These are phyloP conservation scores for Vespertilio murinus DNA, from an alignment of 2,797 vertebrate species.

Conservation along the genomic window DNA sequence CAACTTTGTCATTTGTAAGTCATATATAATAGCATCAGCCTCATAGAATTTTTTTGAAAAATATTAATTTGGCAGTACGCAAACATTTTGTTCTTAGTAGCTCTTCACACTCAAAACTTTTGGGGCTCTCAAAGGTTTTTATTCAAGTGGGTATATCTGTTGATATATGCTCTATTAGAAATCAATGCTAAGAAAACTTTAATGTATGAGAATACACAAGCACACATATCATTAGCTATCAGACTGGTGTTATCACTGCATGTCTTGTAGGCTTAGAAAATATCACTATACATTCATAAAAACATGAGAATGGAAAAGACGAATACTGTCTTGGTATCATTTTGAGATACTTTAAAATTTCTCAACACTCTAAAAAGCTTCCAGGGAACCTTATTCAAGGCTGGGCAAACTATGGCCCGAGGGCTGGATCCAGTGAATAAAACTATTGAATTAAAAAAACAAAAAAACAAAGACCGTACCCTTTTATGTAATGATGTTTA, in stretches of 20 bases:
- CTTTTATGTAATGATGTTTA: too few species aligned
- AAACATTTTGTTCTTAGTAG: not conserved
- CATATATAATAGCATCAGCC: not conserved
- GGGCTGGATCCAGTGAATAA: too few species aligned
- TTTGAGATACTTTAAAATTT: not conserved
- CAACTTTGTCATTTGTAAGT: not conserved
- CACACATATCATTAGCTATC: not conserved
- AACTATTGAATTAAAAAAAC: too few species aligned
- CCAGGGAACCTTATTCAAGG: too few species aligned
- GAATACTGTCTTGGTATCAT: not conserved
- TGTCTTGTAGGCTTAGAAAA: slow-evolving; percentile 1
- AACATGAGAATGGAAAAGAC: not conserved
- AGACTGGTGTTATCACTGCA: not conserved
- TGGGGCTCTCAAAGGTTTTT: not conserved
- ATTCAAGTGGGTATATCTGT: not conserved
- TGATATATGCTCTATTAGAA: not conserved
- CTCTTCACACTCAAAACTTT: not conserved
- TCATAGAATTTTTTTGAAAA: not conserved
- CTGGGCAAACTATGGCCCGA: too few species aligned
- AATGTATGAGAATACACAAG: not conserved
- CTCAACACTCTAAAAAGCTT: not conserved
- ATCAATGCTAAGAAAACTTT: not conserved
- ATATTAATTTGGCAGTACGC: not conserved
- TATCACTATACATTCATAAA: not conserved
- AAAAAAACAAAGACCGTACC: too few species aligned